Evolutionary conservation across 1,140 invertebrate genomes (phyloP).

Genomic region (Caerostris darwini): DNA sequence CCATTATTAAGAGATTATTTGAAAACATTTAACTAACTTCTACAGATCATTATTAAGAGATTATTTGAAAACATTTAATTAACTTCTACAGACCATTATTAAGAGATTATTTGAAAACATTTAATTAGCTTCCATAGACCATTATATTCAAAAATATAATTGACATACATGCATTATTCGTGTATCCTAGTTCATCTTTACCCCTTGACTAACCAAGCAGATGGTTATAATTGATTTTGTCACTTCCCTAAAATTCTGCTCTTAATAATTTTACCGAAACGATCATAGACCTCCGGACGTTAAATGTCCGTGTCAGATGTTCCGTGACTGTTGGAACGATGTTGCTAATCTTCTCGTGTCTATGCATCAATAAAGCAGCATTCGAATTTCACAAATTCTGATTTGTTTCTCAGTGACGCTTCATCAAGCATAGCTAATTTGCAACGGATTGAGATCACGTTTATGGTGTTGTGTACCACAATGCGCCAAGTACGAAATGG

Average conservation of each 20-base stretch:
- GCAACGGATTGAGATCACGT: neutral
- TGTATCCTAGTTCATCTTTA: neutral
- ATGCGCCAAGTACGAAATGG: neutral
- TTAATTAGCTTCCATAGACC: neutral
- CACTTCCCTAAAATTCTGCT: neutral
- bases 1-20: neutral
- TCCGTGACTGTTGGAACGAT: neutral
- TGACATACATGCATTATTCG: neutral
- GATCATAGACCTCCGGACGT: neutral
- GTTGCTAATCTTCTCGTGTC: conserved; percentile 3
- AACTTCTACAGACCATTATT: neutral
- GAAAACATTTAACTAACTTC: too few relatives aligned
- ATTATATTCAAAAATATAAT: neutral
- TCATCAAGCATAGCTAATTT: neutral
- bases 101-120: neutral
- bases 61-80: neutral
- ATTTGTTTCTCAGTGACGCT: neutral
- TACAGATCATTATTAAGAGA: too few relatives aligned
- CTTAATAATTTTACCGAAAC: conserved; percentile 19
- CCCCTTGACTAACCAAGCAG: conserved; percentile 12
- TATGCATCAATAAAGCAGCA: neutral
- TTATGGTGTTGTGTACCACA: neutral
- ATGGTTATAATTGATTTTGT: conserved; percentile 1
- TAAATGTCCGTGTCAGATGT: neutral
- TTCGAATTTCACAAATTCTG: neutral